These are phyloP conservation scores for Tetragnatha montana DNA, from an alignment of 2,888 invertebrate genomes.

Conservation along the genomic window DNA sequence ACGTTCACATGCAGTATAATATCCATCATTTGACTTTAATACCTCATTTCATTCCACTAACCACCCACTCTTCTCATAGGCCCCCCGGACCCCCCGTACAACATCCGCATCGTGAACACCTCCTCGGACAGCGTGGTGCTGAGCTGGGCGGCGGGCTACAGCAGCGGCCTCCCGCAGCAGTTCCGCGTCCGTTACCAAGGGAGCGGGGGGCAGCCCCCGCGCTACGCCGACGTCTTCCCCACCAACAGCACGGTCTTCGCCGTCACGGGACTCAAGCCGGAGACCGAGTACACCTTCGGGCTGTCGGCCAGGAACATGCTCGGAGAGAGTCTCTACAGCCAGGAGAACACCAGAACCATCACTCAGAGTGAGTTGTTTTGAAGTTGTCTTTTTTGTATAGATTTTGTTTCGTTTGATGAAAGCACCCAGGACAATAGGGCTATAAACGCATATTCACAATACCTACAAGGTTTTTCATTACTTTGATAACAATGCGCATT, in stretches of 20 bases:
- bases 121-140: constrained; percentile 90
- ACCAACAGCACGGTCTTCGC: constrained; percentile 81
- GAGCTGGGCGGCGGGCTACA: constrained; percentile 94
- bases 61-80: constrained; percentile 73
- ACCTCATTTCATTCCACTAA: too few species aligned
- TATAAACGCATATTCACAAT: too few species aligned
- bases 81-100: constrained; percentile 76
- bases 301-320: constrained; percentile 91
- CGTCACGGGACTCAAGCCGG: constrained; percentile 86
- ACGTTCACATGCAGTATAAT: too few species aligned
- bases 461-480: too few species aligned
- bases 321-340: constrained; percentile 89
- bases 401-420: too few species aligned
- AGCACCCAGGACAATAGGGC: too few species aligned
- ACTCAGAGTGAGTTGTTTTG: constrained; percentile 87
- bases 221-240: constrained; percentile 86
- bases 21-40: too few species aligned
- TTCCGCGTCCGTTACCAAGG: constrained; percentile 86
- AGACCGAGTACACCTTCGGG: constrained; percentile 91
- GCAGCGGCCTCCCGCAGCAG: constrained; percentile 90
- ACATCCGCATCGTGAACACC: constrained; percentile 83
- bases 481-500: too few species aligned
- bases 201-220: constrained; percentile 73
- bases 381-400: too few species aligned
- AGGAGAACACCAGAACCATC: constrained; percentile 87